Evolutionary conservation across 2,888 invertebrate species (phyloP).

Genomic region (Polydrusus cervinus): DNA sequence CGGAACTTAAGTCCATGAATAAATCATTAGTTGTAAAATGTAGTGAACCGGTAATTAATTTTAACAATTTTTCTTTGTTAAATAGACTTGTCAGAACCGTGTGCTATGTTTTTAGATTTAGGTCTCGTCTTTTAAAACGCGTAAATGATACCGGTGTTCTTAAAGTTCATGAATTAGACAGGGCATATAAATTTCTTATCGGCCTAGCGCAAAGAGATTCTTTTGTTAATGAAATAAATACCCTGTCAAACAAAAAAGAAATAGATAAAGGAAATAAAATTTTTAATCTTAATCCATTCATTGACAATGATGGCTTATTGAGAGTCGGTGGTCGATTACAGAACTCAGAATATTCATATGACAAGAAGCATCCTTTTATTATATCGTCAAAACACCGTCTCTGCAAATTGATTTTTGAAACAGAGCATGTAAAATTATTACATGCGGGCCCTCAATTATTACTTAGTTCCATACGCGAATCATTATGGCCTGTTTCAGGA

Average conservation of each 20-base stretch:
- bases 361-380: constrained; percentile 50
- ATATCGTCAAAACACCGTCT: constrained; percentile 47
- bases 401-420: constrained; percentile 40
- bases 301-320: constrained; percentile 50
- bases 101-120: background rate
- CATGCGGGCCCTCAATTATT: constrained; percentile 52
- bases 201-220: background rate
- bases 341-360: constrained; percentile 42
- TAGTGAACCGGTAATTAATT: background rate
- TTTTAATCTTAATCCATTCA: constrained; percentile 52
- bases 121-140: background rate
- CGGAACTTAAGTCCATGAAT: background rate
- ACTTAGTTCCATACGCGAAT: constrained; percentile 40
- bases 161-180: background rate
- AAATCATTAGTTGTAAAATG: background rate
- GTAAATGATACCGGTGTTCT: background rate
- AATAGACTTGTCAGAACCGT: background rate
- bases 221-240: background rate
- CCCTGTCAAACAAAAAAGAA: background rate
- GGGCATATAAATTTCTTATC: background rate
- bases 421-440: constrained; percentile 44
- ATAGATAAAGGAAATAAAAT: constrained; percentile 36
- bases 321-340: constrained; percentile 47
- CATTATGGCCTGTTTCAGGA: constrained; percentile 47
- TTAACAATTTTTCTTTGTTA: background rate